Conservation (phyloP, 2,797 vertebrate species). For the Chromobotia macracanthus region DNA sequence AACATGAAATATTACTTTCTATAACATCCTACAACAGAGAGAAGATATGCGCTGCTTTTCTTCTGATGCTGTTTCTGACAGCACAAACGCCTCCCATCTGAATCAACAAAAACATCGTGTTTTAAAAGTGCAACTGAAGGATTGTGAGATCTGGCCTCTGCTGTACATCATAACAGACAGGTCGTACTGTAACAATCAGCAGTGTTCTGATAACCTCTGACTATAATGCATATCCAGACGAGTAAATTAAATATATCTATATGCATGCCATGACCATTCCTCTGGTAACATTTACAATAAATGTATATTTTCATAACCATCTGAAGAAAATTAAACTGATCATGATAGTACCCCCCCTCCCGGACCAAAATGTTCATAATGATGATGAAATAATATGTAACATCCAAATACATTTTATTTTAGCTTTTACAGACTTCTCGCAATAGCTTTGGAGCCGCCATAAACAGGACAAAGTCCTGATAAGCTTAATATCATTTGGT, state of each 20-base stretch:
- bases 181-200: slow-evolving; percentile 88
- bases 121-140: slow-evolving; percentile 91
- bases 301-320: slow-evolving; percentile 76
- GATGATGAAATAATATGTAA: slow-evolving; percentile 96
- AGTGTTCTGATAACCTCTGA: slow-evolving; percentile 78
- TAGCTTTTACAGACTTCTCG: slow-evolving; percentile 88
- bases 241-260: slow-evolving; percentile 91
- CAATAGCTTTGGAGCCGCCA: slow-evolving; percentile 82
- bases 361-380: slow-evolving; percentile 92
- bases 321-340: slow-evolving; percentile 87
- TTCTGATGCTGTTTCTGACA: slow-evolving; percentile 72
- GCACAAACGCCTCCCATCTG: slow-evolving; percentile 82
- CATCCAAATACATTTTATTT: slow-evolving; percentile 89
- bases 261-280: slow-evolving; percentile 98
- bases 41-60: slow-evolving; percentile 78
- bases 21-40: slow-evolving; percentile 82
- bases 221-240: slow-evolving; percentile 87
- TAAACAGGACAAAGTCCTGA: slow-evolving; percentile 82
- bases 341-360: slow-evolving; percentile 81
- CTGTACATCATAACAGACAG: slow-evolving; percentile 81
- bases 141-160: slow-evolving; percentile 82
- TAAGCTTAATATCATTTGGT: slow-evolving; percentile 93
- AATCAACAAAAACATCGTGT: slow-evolving; percentile 83
- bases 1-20: slow-evolving; percentile 85
- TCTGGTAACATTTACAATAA: slow-evolving; percentile 88